Conservation (phyloP, 2,797 vertebrate genomes). For the Merluccius polli region DNA sequence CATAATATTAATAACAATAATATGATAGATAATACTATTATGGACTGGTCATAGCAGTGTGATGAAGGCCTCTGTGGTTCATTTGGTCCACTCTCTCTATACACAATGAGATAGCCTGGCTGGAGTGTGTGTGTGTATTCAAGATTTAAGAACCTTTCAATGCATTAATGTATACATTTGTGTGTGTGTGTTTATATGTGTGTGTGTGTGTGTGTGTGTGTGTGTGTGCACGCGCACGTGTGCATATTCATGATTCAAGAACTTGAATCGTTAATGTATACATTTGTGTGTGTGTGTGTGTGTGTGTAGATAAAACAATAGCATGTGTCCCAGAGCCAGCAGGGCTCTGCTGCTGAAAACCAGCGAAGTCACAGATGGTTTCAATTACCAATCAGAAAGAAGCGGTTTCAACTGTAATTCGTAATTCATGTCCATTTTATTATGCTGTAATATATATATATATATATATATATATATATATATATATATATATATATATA, state of each 20-base stretch:
- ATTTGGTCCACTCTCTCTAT: constrained; percentile 46
- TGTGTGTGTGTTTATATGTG: too few relatives aligned
- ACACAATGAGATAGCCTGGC: constrained; percentile 42
- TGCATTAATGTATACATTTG: too few relatives aligned
- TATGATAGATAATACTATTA: constrained; percentile 22
- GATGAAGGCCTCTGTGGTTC: constrained; percentile 47
- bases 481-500: too few relatives aligned
- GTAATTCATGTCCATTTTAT: too few relatives aligned
- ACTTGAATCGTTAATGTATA: too few relatives aligned
- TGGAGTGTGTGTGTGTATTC: background rate
- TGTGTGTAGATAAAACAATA: constrained; percentile 59
- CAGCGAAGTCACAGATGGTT: background rate
- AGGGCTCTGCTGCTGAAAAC: constrained; percentile 42
- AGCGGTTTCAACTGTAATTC: too few relatives aligned
- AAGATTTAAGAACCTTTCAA: too few relatives aligned
- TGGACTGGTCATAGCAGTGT: constrained; percentile 46
- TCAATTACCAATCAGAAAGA: background rate
- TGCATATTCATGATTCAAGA: too few relatives aligned
- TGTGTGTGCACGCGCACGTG: too few relatives aligned
- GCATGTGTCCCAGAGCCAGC: constrained; percentile 65
- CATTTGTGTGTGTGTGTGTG: too few relatives aligned
- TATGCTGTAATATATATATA: too few relatives aligned
- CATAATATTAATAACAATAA: background rate
- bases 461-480: too few relatives aligned
- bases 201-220: background rate